Conservation (phyloP, 1,140 invertebrate species). For the Plutomurus gul region DNA sequence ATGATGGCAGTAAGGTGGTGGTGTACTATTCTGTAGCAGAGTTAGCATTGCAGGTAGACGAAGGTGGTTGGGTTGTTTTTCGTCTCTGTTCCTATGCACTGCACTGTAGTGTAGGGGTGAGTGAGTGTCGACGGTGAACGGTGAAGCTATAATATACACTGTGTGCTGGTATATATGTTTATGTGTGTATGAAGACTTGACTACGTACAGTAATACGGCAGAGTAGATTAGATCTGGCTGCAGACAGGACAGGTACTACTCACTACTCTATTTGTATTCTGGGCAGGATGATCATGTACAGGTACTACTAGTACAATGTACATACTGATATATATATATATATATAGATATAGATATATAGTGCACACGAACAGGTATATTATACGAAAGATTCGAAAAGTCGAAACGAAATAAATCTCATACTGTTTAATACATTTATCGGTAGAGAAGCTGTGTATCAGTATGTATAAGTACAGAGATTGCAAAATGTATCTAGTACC, state of each 20-base stretch:
- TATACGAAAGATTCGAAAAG: not conserved
- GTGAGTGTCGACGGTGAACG: not conserved
- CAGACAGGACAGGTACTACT: not conserved
- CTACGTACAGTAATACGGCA: not conserved
- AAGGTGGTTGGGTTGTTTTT: slow-evolving; percentile 17
- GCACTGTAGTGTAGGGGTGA: not conserved
- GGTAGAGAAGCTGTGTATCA: not conserved
- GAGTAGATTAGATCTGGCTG: not conserved
- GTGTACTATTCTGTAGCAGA: not conserved
- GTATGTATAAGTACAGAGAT: not conserved
- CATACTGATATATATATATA: not conserved
- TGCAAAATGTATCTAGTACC: not conserved
- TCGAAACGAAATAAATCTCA: not conserved
- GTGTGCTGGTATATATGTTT: not conserved
- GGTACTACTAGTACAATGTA: not conserved
- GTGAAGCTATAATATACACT: not conserved
- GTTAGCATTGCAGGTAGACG: not conserved
- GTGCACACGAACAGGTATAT: not conserved
- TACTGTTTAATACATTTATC: too few species aligned
- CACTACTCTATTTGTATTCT: not conserved
- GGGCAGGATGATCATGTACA: not conserved
- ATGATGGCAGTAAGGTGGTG: not conserved
- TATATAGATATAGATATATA: not conserved
- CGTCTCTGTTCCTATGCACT: not conserved
- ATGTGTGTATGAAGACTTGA: not conserved